phyloP scores from a whole-genome alignment of 2,888 invertebrate species.

The Hydrotaea diabolus region DNA sequence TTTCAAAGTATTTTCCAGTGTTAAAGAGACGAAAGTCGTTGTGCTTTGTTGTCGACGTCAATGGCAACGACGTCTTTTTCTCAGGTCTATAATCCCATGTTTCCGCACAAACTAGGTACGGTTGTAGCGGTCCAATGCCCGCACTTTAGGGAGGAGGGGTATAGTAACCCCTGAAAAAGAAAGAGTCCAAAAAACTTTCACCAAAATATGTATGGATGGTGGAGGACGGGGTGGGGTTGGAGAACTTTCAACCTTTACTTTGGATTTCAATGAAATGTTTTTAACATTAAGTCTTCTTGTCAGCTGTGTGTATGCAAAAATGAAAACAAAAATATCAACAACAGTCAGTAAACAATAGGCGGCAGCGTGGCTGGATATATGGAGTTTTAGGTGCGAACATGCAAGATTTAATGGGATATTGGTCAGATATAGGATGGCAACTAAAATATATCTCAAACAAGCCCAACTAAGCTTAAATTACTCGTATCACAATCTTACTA shows the following conservation, averaged over 20 bases:
- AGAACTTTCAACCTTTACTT: slow-evolving; percentile 16
- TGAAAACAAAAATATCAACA: slow-evolving; percentile 14
- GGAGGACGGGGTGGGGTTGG: no score
- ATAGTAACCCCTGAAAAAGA: neutral
- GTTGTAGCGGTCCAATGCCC: neutral
- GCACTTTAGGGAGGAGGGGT: neutral
- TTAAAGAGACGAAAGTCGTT: slow-evolving; percentile 1
- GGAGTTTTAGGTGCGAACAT: neutral
- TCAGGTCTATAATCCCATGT: neutral
- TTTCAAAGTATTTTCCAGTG: slow-evolving; percentile 22
- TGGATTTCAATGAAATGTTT: slow-evolving; percentile 23
- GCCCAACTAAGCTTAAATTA: no score
- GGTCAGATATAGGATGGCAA: no score
- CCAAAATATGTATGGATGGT: neutral
- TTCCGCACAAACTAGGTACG: neutral
- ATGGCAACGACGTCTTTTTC: neutral
- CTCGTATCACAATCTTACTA: no score
- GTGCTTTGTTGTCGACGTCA: neutral
- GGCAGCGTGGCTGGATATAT: neutral
- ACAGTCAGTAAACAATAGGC: slow-evolving; percentile 15
- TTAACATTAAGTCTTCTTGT: slow-evolving; percentile 16
- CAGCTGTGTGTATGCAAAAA: slow-evolving; percentile 12
- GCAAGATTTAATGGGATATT: no score
- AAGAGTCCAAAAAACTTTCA: slow-evolving; percentile 1
- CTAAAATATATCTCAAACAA: no score